Base-by-base conservation (phyloP, 35 echinoderm and acorn worm species). In the Heliocidaris erythrogramma region DNA sequence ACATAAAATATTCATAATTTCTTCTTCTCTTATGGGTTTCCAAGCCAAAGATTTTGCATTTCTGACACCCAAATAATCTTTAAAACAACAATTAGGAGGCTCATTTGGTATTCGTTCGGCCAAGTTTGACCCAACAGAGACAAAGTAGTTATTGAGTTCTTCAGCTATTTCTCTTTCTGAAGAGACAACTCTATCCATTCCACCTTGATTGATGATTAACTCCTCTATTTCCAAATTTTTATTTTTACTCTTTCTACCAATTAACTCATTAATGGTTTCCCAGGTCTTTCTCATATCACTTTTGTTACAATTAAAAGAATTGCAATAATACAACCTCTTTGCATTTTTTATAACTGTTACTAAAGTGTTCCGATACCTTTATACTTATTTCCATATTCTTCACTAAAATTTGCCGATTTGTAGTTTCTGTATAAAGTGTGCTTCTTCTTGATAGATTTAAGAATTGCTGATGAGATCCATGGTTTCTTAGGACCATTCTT, bases 331-430 rank as follows among this genome's bases (percentile, higher is more conserved):
- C n/a, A 84, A 84, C n/a, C 65, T 84, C 65, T 84, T 84, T 84
- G 65, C 65, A 84, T 84, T 84, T 84, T 84, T 84, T 84, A 86
- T 86, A 86, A 86, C 85, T 86, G 85, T 86, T 30, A 86, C 85
- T 7, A 86, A 86, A 86, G n/a, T 86, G 85, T 86, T 86, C 32
- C 85, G 14, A 86, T 86, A 86, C 85, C 85, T 86, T 86, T 86
- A 86, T 86, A 86, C n/a, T 86, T 86, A 59, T 59, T 86, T 30
- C 85, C 85, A 86, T 86, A 86, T 30, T 86, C 85, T 86, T 86
- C 85, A 27, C n/a, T 86, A 27, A 17, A 86, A 86, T 86, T 86
- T 30, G 85, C 0, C 1, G 32, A 86, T 18, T 30, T 86, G 85
- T 86, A 86, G 8, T 86, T 86, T 86, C 18, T 86, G 32, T 86